Conservation (phyloP, 2,888 invertebrate species). For the Mantis religiosa region DNA sequence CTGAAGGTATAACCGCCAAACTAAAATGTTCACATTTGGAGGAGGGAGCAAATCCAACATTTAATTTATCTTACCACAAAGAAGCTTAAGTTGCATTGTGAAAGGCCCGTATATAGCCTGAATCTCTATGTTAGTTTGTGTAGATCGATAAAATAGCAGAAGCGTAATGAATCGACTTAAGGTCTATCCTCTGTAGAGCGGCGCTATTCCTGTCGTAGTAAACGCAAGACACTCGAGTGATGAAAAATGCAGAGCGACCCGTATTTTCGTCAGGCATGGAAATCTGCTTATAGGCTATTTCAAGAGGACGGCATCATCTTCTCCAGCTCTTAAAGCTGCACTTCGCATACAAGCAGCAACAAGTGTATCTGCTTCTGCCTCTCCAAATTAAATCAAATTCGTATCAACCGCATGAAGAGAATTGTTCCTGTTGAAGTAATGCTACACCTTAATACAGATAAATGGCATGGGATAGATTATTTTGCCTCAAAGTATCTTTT, state of each 20-base stretch:
- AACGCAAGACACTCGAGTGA: neutral
- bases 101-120: too few species aligned
- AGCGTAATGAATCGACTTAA: neutral
- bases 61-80: neutral
- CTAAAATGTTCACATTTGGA: too few species aligned
- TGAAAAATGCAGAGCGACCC: neutral
- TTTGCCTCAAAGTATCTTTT: too few species aligned
- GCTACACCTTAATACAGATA: too few species aligned
- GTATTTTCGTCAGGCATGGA: neutral
- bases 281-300: neutral
- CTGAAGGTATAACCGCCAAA: too few species aligned
- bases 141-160: neutral
- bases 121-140: neutral
- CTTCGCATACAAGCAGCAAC: neutral
- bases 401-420: too few species aligned
- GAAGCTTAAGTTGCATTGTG: neutral
- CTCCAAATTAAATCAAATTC: too few species aligned
- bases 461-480: too few species aligned
- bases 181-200: neutral
- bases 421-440: too few species aligned
- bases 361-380: neutral
- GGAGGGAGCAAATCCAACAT: neutral
- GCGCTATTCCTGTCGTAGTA: neutral
- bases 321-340: neutral
- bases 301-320: neutral